These are phyloP conservation scores for Caenorhabditis sp. DNA, from an alignment of 2,888 invertebrate species.

Conservation along the genomic window DNA sequence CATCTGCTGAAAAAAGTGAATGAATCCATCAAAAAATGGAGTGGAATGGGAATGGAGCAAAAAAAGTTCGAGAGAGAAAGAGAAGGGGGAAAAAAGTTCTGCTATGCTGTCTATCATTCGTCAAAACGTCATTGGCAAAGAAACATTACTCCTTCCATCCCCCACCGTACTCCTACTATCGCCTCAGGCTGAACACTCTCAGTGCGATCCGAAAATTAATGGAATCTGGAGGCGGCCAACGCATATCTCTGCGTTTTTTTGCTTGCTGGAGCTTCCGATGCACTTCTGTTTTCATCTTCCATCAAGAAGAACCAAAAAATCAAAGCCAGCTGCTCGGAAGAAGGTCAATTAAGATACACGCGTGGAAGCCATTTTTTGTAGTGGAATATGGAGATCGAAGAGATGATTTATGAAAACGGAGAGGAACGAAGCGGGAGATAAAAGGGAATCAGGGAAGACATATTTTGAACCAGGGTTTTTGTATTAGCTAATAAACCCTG, in stretches of 20 bases:
- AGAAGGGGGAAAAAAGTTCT: conserved; percentile 1
- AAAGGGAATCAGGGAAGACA: too few species aligned
- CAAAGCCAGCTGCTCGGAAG: too few species aligned
- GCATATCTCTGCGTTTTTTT: conserved; percentile 18
- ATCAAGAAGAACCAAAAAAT: too few species aligned
- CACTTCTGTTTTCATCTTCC: conserved; percentile 11
- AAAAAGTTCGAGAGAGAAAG: conserved; percentile 7
- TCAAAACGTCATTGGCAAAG: conserved; percentile 49
- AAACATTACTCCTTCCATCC: conserved; percentile 25
- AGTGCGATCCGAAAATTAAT: conserved; percentile 52
- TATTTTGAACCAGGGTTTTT: too few species aligned
- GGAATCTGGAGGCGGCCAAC: conserved; percentile 3
- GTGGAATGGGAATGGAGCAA: background rate
- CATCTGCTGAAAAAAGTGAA: conserved; percentile 15
- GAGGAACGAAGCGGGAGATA: too few species aligned
- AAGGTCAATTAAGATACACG: too few species aligned
- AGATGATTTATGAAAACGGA: too few species aligned
- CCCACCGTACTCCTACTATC: conserved; percentile 31
- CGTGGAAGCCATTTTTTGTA: too few species aligned
- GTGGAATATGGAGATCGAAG: too few species aligned
- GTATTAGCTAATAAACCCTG: too few species aligned
- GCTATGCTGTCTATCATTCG: conserved; percentile 23
- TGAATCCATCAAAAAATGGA: conserved; percentile 28
- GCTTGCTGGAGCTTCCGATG: conserved; percentile 38
- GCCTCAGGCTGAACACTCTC: conserved; percentile 54